Evolutionary conservation across 92 coral and sea anemone genomes (phyloP), one percentile per base, ranked within the genome.

Genomic region (Phymanthus crucifer): DNA sequence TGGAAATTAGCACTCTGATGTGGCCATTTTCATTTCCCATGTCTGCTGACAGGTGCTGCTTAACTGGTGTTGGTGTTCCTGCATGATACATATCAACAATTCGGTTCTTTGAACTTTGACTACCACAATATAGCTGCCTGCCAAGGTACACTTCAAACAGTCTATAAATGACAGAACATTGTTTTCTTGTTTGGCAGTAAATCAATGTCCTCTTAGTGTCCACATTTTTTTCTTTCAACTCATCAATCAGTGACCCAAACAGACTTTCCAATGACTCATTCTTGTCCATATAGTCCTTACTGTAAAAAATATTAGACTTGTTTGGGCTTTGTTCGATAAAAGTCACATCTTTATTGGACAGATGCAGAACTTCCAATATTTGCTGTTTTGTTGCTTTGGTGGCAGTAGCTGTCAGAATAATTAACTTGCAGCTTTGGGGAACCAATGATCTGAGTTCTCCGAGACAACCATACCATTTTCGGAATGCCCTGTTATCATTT

Each of bases 41-140:
- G 40, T 84, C 24, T 24, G 18, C 45, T 6, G 31, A 66, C 43
- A 80, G 83, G 82, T 83, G 89, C 0, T 83, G 65, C 17, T 89
- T 89, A 0, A 86, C 94, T 5, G 61, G 17, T 57, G 77, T 52
- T 56, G 91, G 79, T 21, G 91, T 87, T 17, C 91, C 91, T 38
- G 91, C 91, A 87, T 87, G 91, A 83, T 80, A 91, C 94, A 91
- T 91, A 26, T 91, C 90, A 3, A 87, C 89, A 52, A 84, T n/a
- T 13, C 86, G 75, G 34, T 91, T 84, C 46, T 64, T 76, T 19
- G 80, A 89, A 45, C 73, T 46, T 38, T 24, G 43, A 18, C 69
- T 61, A 13, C 90, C 91, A 31, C 61, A 78, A 57, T 71, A 87
- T 37, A 87, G 54, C 26, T 73, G 69, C 27, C 43, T 58, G 43